phyloP scores from a whole-genome alignment of 2,797 vertebrate species.

The Ctenochaetus hawaiiensis region DNA sequence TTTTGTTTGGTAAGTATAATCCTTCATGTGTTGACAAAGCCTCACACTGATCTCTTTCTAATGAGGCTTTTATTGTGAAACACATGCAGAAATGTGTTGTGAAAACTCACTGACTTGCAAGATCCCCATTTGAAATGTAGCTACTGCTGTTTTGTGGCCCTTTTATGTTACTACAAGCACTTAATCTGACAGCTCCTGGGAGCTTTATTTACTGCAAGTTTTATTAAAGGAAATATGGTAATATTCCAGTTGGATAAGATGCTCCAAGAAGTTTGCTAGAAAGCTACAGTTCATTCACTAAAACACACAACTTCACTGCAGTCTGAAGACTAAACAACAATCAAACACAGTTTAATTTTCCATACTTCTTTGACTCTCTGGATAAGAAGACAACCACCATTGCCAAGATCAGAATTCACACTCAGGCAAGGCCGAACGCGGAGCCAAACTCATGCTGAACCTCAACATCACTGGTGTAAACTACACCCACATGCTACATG shows the following conservation, averaged over 20 bases:
- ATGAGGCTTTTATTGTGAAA: background rate
- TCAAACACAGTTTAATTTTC: background rate
- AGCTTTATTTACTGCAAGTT: background rate
- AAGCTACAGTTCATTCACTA: conserved; percentile 8
- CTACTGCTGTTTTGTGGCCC: background rate
- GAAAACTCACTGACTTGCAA: background rate
- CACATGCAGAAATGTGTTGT: background rate
- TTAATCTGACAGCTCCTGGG: background rate
- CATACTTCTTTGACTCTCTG: background rate
- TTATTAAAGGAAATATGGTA: background rate
- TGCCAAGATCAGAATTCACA: conserved; percentile 33
- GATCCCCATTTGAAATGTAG: background rate
- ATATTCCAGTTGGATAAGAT: conserved; percentile 52
- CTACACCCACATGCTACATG: conserved; percentile 9
- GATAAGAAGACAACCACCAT: conserved; percentile 17
- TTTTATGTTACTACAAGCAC: background rate
- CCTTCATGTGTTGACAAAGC: too few species aligned
- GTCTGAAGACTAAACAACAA: conserved; percentile 21
- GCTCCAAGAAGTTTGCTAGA: conserved; percentile 38
- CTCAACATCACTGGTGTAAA: background rate
- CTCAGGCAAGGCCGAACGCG: conserved; percentile 39
- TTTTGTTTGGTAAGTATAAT: too few species aligned
- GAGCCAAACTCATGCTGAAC: conserved; percentile 61
- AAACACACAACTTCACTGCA: conserved; percentile 12
- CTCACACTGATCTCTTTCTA: background rate